Evolutionary conservation across 2,888 invertebrate genomes (phyloP), one percentile per base, ranked within the genome.

Genomic region (Drosophila longiperda): DNA sequence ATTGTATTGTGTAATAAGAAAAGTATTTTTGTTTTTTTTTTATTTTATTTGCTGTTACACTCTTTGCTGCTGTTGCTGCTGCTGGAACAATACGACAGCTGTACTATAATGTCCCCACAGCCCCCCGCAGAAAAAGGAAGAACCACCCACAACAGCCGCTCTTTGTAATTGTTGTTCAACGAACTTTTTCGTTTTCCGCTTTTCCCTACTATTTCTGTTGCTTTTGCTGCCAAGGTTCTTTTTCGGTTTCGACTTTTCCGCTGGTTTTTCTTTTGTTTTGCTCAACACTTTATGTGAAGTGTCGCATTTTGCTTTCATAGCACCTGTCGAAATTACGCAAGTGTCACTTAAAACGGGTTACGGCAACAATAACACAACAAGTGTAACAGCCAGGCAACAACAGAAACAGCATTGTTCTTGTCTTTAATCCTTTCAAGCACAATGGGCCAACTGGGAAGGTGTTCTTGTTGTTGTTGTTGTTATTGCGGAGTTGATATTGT

Each of bases 261-360:
- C 32, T 66, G 62, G 42, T 62, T 48, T 54, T 52, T 67, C 62
- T 74, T 45, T 83, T 87, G 88, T 83, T 80, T 74, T 80, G 55
- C 66, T 59, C 66, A 61, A 61, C 58, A 71, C 88, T 77, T 88
- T 84, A 69, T 83, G 58, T 54, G 36, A 73, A 73, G 65, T 73
- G 82, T 71, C 72, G 80, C 69, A 76, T 71, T 74, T 69, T 74
- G 72, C 75, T 81, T 73, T 74, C 75, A 73, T 75, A 73, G 75
- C 87, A 89, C 89, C 89, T 89, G 85, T 78, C 87, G 73, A 86
- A 86, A 86, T 83, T 87, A 78, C 78, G 79, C 75, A 87, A 87
- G 85, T 82, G 89, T 80, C 84, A 83, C 83, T 88, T 69, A 69
- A 80, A 67, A 66, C 64, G 66, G 71, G 72, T 55, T 63, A 65